phyloP scores from a whole-genome alignment of 1,140 invertebrate species.

The Cherax quadricarinatus region DNA sequence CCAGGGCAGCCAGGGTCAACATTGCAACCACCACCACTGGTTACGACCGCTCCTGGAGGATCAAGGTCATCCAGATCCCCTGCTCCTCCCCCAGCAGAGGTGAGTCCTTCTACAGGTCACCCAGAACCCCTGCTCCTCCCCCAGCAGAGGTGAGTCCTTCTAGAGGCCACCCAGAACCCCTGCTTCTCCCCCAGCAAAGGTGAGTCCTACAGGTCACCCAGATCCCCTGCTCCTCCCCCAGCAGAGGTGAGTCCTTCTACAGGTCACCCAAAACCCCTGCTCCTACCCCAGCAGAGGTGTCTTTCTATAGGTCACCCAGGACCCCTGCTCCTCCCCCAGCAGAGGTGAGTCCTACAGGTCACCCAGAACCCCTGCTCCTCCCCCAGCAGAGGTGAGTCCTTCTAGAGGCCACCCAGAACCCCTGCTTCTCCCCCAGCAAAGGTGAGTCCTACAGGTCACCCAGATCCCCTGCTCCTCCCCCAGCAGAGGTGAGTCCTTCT shows the following conservation, averaged over 20 bases:
- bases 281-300: too few species aligned
- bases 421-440: too few species aligned
- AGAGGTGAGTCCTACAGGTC: conserved; percentile 2
- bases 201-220: not conserved
- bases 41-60: conserved; percentile 31
- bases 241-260: not conserved
- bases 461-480: too few species aligned
- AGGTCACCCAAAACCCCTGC: too few species aligned
- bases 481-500: not conserved
- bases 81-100: conserved; percentile 57
- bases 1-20: conserved; percentile 49
- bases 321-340: too few species aligned
- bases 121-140: too few species aligned
- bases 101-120: not conserved
- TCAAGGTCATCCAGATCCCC: conserved; percentile 62
- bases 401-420: too few species aligned
- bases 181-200: conserved; percentile 54
- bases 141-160: too few species aligned
- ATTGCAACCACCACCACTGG: conserved; percentile 49
- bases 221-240: too few species aligned
- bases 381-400: conserved; percentile 4
- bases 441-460: too few species aligned
- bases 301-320: too few species aligned
- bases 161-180: conserved; percentile 44
- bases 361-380: too few species aligned